Conservation (phyloP, 2,888 invertebrate genomes). For the Tryphoninae sp. region DNA sequence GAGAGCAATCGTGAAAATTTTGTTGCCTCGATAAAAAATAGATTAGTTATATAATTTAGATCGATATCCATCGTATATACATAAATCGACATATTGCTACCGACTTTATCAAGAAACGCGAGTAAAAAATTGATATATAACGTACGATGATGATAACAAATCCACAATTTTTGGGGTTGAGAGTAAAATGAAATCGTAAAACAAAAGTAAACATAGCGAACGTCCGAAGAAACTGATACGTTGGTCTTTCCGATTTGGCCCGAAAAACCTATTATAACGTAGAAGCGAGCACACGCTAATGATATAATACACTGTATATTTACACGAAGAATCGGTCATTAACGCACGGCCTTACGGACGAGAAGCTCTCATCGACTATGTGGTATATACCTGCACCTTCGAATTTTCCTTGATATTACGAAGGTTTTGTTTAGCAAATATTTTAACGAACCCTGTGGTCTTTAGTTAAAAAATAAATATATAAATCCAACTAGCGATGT, state of each 20-base stretch:
- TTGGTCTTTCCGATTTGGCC: conserved; percentile 63
- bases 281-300: conserved; percentile 40
- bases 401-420: background rate
- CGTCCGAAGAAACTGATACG: conserved; percentile 47
- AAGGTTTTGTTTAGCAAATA: background rate
- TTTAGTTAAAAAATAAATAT: too few species aligned
- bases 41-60: conserved; percentile 15
- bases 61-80: background rate
- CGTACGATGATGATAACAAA: conserved; percentile 17
- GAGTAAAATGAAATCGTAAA: conserved; percentile 53
- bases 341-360: conserved; percentile 15
- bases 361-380: conserved; percentile 17
- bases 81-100: background rate
- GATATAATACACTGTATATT: conserved; percentile 53
- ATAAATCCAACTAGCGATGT: too few species aligned
- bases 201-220: conserved; percentile 53
- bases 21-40: conserved; percentile 23
- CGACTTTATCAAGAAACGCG: background rate
- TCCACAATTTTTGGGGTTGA: conserved; percentile 21
- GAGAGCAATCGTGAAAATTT: background rate
- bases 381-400: conserved; percentile 35
- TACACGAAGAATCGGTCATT: conserved; percentile 55
- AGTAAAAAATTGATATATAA: conserved; percentile 24
- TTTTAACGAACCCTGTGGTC: too few species aligned
- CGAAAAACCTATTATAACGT: conserved; percentile 34